A percentile compares a stretch with the other conserved stretches of the same genome.
These are phyloP conservation scores for Brachymystax lenok DNA, from an alignment of 2,797 vertebrate genomes.

Conservation along the genomic window DNA sequence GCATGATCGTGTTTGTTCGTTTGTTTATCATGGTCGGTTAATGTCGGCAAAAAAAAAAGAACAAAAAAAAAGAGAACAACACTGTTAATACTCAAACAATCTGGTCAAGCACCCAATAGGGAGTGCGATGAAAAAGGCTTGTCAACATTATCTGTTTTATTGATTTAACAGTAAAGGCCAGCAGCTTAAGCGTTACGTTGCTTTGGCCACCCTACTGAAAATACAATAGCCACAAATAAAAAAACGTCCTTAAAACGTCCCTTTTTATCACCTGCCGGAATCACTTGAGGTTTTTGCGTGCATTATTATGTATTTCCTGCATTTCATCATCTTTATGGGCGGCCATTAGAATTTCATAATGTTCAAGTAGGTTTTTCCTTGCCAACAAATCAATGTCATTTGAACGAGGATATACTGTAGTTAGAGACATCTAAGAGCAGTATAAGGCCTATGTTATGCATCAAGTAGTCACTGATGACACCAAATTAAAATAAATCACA, in stretches of 20 bases:
- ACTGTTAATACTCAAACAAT: slow-evolving; percentile 48
- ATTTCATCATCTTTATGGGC: slow-evolving; percentile 63
- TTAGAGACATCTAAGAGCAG: background rate
- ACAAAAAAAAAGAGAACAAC: slow-evolving; percentile 30
- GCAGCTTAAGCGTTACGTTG: slow-evolving; percentile 80
- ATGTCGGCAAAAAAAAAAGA: slow-evolving; percentile 30
- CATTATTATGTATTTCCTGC: slow-evolving; percentile 42
- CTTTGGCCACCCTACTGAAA: slow-evolving; percentile 74
- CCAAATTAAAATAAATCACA: background rate
- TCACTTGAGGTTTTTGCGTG: slow-evolving; percentile 52
- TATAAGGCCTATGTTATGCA: background rate
- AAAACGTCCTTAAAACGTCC: slow-evolving; percentile 58
- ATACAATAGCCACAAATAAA: slow-evolving; percentile 74
- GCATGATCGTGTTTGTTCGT: slow-evolving; percentile 12
- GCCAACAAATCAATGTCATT: slow-evolving; percentile 30
- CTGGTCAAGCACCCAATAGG: slow-evolving; percentile 49
- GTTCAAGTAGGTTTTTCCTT: slow-evolving; percentile 27
- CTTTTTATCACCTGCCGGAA: slow-evolving; percentile 39
- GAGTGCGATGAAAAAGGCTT: slow-evolving; percentile 77
- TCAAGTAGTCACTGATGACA: background rate
- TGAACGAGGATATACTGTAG: background rate
- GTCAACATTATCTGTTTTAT: slow-evolving; percentile 85
- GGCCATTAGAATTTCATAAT: slow-evolving; percentile 35
- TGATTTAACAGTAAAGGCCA: slow-evolving; percentile 81
- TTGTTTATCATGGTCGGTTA: slow-evolving; percentile 33